phyloP scores from a whole-genome alignment of 1,140 invertebrate species.

The Patella vulgata region DNA sequence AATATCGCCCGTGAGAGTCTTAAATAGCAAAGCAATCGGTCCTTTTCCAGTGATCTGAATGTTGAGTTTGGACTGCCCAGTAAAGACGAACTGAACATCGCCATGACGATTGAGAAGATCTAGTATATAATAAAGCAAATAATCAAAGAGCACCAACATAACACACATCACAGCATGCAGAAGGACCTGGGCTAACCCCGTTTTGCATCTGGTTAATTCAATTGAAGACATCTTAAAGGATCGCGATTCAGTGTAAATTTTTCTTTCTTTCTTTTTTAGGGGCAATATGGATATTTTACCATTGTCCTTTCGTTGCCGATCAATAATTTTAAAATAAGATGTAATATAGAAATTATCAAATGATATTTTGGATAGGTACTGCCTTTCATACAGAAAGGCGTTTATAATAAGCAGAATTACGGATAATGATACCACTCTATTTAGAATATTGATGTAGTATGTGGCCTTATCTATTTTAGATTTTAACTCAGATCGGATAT shows the following conservation, averaged over 20 bases:
- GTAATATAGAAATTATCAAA: constrained; percentile 5
- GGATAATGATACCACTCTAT: not conserved
- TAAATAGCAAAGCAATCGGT: constrained; percentile 25
- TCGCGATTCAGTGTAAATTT: constrained; percentile 15
- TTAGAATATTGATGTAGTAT: not conserved
- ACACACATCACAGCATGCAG: constrained; percentile 24
- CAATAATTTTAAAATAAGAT: not conserved
- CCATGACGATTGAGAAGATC: constrained; percentile 28
- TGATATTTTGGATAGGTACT: not conserved
- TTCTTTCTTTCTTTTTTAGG: constrained; percentile 22
- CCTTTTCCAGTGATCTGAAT: constrained; percentile 28
- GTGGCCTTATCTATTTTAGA: not conserved
- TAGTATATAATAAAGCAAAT: constrained; percentile 32
- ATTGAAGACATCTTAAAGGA: constrained; percentile 6
- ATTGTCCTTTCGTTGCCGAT: not conserved
- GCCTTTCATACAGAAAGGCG: not conserved
- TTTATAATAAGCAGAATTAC: not conserved
- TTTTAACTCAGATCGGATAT: not conserved
- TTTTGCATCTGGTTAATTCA: constrained; percentile 18
- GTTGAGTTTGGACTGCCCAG: constrained; percentile 9
- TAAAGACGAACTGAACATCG: constrained; percentile 22
- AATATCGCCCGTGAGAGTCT: constrained; percentile 15
- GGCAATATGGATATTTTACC: constrained; percentile 16
- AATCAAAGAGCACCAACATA: constrained; percentile 32
- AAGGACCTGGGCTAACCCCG: constrained; percentile 21